phyloP scores from a whole-genome alignment of 2,113 vertebrate genomes.

The Cyanoramphus novaezelandiae region DNA sequence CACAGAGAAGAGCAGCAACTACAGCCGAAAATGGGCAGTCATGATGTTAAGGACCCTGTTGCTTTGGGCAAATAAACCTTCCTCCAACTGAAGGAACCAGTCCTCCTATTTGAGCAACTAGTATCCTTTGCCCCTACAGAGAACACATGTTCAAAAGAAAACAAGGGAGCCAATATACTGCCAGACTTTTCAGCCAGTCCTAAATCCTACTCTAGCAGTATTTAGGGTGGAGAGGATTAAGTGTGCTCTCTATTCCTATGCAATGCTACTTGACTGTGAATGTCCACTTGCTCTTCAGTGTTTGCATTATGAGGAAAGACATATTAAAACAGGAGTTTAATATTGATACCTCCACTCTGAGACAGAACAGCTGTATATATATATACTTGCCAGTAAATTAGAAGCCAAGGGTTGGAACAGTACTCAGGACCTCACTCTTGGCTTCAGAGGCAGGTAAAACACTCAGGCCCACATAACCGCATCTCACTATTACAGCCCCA shows the following conservation, averaged over 20 bases:
- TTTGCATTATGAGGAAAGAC: not conserved
- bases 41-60: not conserved
- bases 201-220: not conserved
- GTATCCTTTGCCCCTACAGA: not conserved
- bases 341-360: not conserved
- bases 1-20: not conserved
- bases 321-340: constrained; percentile 21
- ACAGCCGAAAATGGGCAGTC: not conserved
- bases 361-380: not conserved
- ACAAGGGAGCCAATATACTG: not conserved
- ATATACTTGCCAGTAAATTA: constrained; percentile 18
- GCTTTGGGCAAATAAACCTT: constrained; percentile 23
- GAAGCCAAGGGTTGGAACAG: not conserved
- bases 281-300: not conserved
- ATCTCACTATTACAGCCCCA: constrained; percentile 36
- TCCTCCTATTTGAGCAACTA: not conserved
- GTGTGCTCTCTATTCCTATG: not conserved
- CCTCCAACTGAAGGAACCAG: not conserved
- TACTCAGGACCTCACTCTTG: constrained; percentile 15
- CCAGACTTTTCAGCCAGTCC: not conserved
- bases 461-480: constrained; percentile 20
- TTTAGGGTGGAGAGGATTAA: not conserved
- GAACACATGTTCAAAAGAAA: not conserved
- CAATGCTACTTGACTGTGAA: not conserved
- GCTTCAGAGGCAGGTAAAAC: constrained; percentile 46